Percentiles rank a stretch among this genome's conserved stretches.
phyloP scores from a whole-genome alignment of 2,797 vertebrate species.

The Rhinogobio ventralis region DNA sequence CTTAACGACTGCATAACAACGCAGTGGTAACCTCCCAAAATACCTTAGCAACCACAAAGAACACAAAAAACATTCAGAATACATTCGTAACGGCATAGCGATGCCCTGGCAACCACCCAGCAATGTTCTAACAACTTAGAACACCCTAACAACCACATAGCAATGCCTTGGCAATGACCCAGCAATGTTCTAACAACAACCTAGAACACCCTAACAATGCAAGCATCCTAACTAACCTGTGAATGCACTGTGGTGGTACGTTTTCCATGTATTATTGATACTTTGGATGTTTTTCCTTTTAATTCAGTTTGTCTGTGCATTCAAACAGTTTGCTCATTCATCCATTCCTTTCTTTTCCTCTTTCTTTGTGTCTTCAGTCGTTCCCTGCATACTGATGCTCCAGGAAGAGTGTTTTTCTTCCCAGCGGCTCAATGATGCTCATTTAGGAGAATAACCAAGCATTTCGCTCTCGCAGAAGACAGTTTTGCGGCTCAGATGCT shows the following conservation, averaged over 20 bases:
- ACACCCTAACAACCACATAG: not conserved
- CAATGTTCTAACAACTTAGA: too few relatives aligned
- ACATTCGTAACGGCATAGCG: not conserved
- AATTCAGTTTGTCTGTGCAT: slow-evolving; percentile 27
- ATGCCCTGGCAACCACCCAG: not conserved
- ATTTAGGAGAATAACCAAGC: not conserved
- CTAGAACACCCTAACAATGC: not conserved
- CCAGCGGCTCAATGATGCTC: slow-evolving; percentile 23
- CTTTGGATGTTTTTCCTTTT: slow-evolving; percentile 1
- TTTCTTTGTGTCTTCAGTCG: slow-evolving; percentile 34
- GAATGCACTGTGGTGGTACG: not conserved
- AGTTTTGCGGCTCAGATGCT: not conserved
- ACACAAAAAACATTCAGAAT: not conserved
- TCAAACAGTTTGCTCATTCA: slow-evolving; percentile 15
- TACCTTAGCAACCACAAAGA: not conserved
- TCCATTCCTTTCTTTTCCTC: slow-evolving; percentile 33
- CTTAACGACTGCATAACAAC: not conserved
- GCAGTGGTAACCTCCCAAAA: not conserved
- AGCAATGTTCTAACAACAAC: not conserved
- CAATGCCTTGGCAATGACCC: not conserved
- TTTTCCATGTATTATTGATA: not conserved
- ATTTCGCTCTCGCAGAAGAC: not conserved
- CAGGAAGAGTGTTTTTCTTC: slow-evolving; percentile 26
- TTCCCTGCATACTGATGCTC: slow-evolving; percentile 46
- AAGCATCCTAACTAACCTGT: not conserved